Evolutionary conservation across 2,888 invertebrate species (phyloP).

Genomic region (Zelleria hepariella): DNA sequence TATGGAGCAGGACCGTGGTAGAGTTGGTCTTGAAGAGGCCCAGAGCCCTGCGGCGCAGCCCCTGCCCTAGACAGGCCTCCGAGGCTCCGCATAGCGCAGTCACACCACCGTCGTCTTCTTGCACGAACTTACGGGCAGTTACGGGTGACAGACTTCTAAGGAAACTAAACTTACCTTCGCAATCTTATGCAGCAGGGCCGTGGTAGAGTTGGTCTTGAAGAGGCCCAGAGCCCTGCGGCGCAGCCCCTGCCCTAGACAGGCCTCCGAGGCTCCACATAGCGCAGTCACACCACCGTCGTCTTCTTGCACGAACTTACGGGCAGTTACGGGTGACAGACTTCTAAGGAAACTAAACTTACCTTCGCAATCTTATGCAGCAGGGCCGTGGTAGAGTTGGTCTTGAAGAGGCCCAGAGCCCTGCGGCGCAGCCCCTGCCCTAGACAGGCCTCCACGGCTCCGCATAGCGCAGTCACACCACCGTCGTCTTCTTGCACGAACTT

Average conservation of each 20-base stretch:
- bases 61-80: too few relatives aligned
- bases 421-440: slow-evolving; percentile 80
- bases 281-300: slow-evolving; percentile 93
- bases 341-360: too few relatives aligned
- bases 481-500: slow-evolving; percentile 95
- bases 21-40: too few relatives aligned
- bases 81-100: too few relatives aligned
- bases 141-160: too few relatives aligned
- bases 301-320: slow-evolving; percentile 92
- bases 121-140: too few relatives aligned
- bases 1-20: too few relatives aligned
- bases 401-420: slow-evolving; percentile 85
- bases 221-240: slow-evolving; percentile 81
- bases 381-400: slow-evolving; percentile 92
- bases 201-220: slow-evolving; percentile 93
- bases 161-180: slow-evolving; percentile 84
- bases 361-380: slow-evolving; percentile 93
- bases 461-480: slow-evolving; percentile 90
- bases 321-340: too few relatives aligned
- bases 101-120: too few relatives aligned
- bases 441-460: slow-evolving; percentile 92
- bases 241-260: slow-evolving; percentile 83
- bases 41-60: too few relatives aligned
- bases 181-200: slow-evolving; percentile 91
- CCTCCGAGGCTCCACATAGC: slow-evolving; percentile 91